These are phyloP conservation scores for Origma solitaria DNA, from an alignment of 2,113 vertebrate species.

Conservation along the genomic window DNA sequence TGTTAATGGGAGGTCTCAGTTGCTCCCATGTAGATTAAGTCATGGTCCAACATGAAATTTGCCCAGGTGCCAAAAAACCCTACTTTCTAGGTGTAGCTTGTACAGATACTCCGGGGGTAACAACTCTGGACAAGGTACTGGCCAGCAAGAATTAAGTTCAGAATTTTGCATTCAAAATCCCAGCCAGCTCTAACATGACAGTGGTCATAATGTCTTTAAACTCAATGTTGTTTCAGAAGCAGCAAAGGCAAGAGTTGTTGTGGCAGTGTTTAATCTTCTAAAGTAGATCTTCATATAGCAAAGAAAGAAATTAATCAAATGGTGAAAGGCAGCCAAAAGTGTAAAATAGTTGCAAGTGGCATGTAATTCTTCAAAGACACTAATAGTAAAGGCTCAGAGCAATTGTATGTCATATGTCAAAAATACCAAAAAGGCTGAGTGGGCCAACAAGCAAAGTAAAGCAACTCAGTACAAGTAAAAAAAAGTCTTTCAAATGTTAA, in stretches of 20 bases:
- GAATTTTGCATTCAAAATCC: background rate
- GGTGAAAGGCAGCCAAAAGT: background rate
- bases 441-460: background rate
- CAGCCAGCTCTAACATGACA: background rate
- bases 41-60: background rate
- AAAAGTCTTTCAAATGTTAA: background rate
- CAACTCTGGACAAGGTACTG: background rate
- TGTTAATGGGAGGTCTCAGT: background rate
- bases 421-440: background rate
- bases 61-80: background rate
- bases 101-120: background rate
- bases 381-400: background rate
- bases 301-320: background rate
- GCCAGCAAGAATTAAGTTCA: background rate
- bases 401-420: background rate
- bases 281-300: background rate
- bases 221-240: background rate
- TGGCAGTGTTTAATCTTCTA: background rate
- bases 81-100: background rate
- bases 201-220: background rate
- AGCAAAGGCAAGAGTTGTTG: background rate
- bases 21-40: background rate
- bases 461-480: background rate
- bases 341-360: background rate
- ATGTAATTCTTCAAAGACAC: background rate